Conservation (phyloP, 2,797 vertebrate genomes). For the Hafferia zeledoni region DNA sequence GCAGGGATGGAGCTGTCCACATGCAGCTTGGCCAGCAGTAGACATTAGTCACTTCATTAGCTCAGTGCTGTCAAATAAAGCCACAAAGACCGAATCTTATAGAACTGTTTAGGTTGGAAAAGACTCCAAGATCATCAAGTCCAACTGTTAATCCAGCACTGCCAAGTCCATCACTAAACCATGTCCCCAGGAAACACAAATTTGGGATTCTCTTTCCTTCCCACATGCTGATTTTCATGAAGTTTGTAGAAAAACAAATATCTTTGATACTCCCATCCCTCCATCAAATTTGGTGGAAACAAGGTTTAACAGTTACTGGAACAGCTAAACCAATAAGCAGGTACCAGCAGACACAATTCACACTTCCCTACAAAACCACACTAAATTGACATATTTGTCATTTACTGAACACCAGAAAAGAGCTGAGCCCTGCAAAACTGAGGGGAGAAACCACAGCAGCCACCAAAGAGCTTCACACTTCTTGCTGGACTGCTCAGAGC, state of each 20-base stretch:
- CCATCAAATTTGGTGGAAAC: not conserved
- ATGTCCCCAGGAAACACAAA: not conserved
- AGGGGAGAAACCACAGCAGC: slow-evolving; percentile 24
- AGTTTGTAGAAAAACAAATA: not conserved
- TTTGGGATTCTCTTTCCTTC: not conserved
- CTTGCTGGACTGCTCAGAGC: not conserved
- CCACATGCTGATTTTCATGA: not conserved
- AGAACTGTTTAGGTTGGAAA: not conserved
- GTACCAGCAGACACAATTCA: slow-evolving; percentile 4
- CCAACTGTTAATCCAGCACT: not conserved
- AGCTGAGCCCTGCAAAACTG: slow-evolving; percentile 15
- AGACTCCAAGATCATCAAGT: not conserved
- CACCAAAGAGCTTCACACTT: not conserved
- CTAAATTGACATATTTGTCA: not conserved
- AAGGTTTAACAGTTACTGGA: not conserved
- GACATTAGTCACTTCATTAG: not conserved
- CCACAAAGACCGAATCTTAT: not conserved
- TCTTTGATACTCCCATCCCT: not conserved
- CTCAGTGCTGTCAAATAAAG: not conserved
- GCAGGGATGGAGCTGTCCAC: not conserved
- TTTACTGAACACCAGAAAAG: not conserved
- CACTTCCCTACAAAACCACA: slow-evolving; percentile 27
- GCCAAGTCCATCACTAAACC: not conserved
- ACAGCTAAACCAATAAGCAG: not conserved
- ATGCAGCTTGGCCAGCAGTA: not conserved